phyloP scores from a whole-genome alignment of 2,113 vertebrate species.

The Cariama cristata region DNA sequence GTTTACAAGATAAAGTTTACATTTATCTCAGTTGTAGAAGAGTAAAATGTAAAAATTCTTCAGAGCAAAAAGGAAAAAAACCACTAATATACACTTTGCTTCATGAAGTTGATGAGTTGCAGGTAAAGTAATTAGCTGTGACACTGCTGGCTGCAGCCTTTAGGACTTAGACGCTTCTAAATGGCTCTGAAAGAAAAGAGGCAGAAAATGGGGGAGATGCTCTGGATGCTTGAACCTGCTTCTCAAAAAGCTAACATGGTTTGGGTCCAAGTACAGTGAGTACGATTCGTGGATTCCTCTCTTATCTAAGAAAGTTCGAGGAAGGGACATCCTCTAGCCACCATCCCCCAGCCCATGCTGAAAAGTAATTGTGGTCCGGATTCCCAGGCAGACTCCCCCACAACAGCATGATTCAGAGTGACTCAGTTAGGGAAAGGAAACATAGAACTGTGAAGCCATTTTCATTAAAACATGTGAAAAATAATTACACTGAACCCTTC shows the following conservation, averaged over 20 bases:
- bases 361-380: conserved; percentile 21
- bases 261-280: not conserved
- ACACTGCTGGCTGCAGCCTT: not conserved
- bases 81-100: not conserved
- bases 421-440: conserved; percentile 61
- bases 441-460: conserved; percentile 41
- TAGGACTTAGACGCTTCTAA: not conserved
- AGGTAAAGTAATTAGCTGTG: conserved; percentile 17
- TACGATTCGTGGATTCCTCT: not conserved
- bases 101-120: not conserved
- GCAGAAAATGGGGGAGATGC: not conserved
- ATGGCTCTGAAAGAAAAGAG: not conserved
- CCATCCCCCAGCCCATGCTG: not conserved
- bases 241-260: not conserved
- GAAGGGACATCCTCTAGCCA: conserved; percentile 1
- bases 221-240: not conserved
- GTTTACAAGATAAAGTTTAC: not conserved
- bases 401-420: conserved; percentile 50
- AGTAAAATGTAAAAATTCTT: not conserved
- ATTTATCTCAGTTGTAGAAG: not conserved
- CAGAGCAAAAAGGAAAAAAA: not conserved
- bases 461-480: conserved; percentile 70
- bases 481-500: conserved; percentile 63
- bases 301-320: conserved; percentile 30
- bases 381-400: conserved; percentile 50